A percentile compares a stretch with the other conserved stretches of the same genome.
These are phyloP conservation scores for Electrona antarctica DNA, from an alignment of 2,113 vertebrate species.

Conservation along the genomic window DNA sequence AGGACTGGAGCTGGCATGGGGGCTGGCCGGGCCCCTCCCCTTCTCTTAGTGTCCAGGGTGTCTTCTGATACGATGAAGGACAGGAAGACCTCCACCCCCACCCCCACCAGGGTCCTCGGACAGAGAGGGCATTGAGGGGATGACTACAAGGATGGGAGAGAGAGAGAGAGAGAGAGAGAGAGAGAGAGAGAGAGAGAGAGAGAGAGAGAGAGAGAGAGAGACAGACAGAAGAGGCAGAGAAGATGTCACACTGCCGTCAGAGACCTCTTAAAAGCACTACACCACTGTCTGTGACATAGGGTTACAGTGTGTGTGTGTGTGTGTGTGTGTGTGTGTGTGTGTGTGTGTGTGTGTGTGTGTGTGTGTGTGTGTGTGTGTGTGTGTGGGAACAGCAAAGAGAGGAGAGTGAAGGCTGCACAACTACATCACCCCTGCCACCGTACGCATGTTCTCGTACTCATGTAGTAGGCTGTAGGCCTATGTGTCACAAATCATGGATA, in stretches of 20 bases:
- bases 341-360: no score
- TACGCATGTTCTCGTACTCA: no score
- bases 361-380: no score
- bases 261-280: no score
- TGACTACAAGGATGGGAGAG: conserved; percentile 46
- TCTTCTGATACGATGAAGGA: conserved; percentile 64
- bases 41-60: conserved; percentile 21
- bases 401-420: no score
- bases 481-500: no score
- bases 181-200: background rate
- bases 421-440: no score
- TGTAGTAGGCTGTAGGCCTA: no score
- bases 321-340: no score
- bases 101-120: conserved; percentile 54
- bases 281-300: no score
- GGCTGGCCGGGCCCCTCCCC: conserved; percentile 61
- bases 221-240: background rate
- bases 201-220: background rate
- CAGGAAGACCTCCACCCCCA: conserved; percentile 60
- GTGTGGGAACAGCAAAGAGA: no score
- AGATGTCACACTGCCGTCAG: background rate
- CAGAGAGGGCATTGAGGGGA: conserved; percentile 76
- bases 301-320: no score
- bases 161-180: conserved; percentile 12
- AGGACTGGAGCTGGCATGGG: conserved; percentile 58